phyloP scores from a whole-genome alignment of 2,797 vertebrate genomes.

The Chrosomus eos region DNA sequence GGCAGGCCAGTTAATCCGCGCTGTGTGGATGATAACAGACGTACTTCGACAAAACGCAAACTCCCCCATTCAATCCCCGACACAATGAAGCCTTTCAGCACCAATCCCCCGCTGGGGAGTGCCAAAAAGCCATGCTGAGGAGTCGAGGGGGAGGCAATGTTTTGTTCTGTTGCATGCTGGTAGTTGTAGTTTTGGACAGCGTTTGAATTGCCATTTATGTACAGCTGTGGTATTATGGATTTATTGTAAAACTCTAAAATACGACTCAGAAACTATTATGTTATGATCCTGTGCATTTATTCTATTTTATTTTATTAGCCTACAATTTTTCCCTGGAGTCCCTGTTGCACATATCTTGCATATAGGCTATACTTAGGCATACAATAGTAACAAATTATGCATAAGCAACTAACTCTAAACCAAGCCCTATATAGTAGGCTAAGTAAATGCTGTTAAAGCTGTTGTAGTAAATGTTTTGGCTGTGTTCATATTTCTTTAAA shows the following conservation, averaged over 20 bases:
- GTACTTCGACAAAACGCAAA: slow-evolving; percentile 57
- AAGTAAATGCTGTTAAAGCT: too few species aligned
- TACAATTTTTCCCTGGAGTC: background rate
- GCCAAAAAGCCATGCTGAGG: slow-evolving; percentile 61
- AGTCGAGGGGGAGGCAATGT: slow-evolving; percentile 56
- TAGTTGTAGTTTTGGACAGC: slow-evolving; percentile 50
- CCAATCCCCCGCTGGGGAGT: slow-evolving; percentile 64
- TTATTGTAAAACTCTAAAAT: background rate
- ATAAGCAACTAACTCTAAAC: background rate
- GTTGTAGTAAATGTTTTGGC: too few species aligned
- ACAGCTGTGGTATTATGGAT: background rate
- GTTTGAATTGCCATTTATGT: background rate
- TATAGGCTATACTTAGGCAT: background rate
- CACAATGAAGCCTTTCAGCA: slow-evolving; percentile 69
- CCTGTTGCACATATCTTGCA: too few species aligned
- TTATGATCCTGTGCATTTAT: background rate
- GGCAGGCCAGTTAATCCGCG: slow-evolving; percentile 57
- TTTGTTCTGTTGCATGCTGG: slow-evolving; percentile 66
- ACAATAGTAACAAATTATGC: background rate
- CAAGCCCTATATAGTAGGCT: background rate
- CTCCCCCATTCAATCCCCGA: slow-evolving; percentile 62
- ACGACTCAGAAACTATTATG: background rate
- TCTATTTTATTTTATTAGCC: background rate
- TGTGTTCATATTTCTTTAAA: too few species aligned
- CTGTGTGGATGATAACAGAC: slow-evolving; percentile 63